phyloP scores from a whole-genome alignment of 1,140 invertebrate genomes.

The Drosophila pandora region DNA sequence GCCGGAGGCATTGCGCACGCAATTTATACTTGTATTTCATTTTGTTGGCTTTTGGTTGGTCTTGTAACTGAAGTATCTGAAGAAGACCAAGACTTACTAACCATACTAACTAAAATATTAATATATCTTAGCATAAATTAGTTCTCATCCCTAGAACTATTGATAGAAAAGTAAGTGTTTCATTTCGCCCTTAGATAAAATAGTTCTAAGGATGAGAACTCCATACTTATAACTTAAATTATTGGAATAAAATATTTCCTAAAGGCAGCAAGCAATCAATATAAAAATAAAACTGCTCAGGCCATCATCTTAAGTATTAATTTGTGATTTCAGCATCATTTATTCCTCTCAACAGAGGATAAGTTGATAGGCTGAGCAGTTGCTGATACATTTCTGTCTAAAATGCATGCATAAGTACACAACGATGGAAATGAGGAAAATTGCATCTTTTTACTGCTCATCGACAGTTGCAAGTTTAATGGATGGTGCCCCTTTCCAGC shows the following conservation, averaged over 20 bases:
- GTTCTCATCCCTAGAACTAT: too few species aligned
- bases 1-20: constrained; percentile 35
- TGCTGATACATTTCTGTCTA: constrained; percentile 60
- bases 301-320: constrained; percentile 25
- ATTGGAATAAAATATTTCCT: neutral
- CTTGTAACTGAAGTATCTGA: neutral
- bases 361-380: constrained; percentile 38
- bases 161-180: too few species aligned
- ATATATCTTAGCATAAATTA: too few species aligned
- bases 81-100: neutral
- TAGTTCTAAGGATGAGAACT: too few species aligned
- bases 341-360: constrained; percentile 14
- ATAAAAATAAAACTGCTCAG: neutral
- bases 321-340: constrained; percentile 26
- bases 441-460: constrained; percentile 58
- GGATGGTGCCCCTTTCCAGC: constrained; percentile 50
- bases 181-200: too few species aligned
- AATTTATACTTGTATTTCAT: constrained; percentile 57
- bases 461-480: constrained; percentile 70
- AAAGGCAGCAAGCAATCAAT: neutral
- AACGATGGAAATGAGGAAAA: constrained; percentile 20
- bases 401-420: constrained; percentile 62
- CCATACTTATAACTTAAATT: neutral
- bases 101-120: too few species aligned
- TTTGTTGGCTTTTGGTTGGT: constrained; percentile 21